Percentiles rank a stretch among this genome's conserved stretches.
phyloP scores from a whole-genome alignment of 1,140 invertebrate species.

The Drosophila sturtevanti region DNA sequence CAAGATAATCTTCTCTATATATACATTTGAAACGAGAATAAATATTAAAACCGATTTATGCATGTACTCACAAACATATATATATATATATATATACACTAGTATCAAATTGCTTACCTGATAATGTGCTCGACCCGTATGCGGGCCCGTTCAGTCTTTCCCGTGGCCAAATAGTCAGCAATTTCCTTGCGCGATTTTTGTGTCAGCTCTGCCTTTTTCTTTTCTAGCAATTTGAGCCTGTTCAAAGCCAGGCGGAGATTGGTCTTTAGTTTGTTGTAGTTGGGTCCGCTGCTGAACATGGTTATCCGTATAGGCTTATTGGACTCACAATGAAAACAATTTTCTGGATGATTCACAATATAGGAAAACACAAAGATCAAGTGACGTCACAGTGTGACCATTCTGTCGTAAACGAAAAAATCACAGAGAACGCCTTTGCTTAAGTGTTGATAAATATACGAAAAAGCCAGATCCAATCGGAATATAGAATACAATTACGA shows the following conservation, averaged over 20 bases:
- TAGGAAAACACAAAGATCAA: conserved; percentile 52
- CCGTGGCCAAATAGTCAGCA: conserved; percentile 95
- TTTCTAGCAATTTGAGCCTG: conserved; percentile 96
- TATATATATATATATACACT: neutral
- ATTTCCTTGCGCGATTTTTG: conserved; percentile 98
- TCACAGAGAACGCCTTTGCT: neutral
- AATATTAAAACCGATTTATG: neutral
- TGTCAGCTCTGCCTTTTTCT: conserved; percentile 98
- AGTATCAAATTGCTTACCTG: conserved; percentile 81
- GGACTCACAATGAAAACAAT: conserved; percentile 31
- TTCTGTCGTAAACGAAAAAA: neutral
- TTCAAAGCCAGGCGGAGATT: conserved; percentile 96
- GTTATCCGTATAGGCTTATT: conserved; percentile 30
- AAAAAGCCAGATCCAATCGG: too few relatives aligned
- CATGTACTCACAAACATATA: too few relatives aligned
- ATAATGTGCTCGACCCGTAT: conserved; percentile 99
- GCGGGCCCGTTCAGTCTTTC: conserved; percentile 96
- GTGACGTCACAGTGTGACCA: conserved; percentile 52
- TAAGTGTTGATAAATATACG: too few relatives aligned
- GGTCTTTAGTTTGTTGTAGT: conserved; percentile 98
- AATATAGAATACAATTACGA: too few relatives aligned
- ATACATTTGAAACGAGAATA: neutral
- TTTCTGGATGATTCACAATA: conserved; percentile 58
- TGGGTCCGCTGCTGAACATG: conserved; percentile 94
- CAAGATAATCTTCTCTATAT: conserved; percentile 96